A percentile compares a stretch with the other conserved stretches of the same genome.
Conservation (phyloP, 2,113 vertebrate species). For the Pollimyrus isidori region DNA sequence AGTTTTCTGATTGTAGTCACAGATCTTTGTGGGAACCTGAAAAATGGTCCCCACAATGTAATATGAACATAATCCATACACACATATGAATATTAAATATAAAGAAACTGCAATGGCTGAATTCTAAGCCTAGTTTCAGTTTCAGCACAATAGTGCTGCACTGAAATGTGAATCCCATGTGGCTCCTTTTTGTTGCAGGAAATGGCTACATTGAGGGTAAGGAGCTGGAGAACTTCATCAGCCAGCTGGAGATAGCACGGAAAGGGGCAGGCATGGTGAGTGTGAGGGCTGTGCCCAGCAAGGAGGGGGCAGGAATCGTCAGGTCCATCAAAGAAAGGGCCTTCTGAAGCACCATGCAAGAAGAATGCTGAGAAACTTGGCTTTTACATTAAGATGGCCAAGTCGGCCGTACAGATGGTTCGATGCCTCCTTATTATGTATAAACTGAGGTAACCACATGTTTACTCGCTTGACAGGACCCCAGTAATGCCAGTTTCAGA, state of each 20-base stretch:
- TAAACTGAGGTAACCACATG: neutral
- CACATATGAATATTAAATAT: neutral
- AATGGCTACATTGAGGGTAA: conserved; percentile 98
- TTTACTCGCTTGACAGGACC: conserved; percentile 56
- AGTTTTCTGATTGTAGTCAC: too few relatives aligned
- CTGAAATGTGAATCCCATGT: neutral
- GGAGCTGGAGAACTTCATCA: conserved; percentile 95
- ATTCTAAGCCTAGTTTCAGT: neutral
- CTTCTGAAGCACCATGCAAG: neutral
- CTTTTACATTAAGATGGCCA: neutral
- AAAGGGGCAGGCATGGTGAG: conserved; percentile 24
- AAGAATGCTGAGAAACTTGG: neutral
- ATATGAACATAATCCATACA: too few relatives aligned
- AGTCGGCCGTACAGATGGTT: neutral
- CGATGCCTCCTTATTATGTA: neutral
- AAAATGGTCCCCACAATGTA: too few relatives aligned
- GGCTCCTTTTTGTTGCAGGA: conserved; percentile 53
- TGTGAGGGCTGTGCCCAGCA: too few relatives aligned
- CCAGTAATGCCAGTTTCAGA: conserved; percentile 69
- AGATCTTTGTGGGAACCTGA: too few relatives aligned
- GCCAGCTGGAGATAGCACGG: conserved; percentile 80
- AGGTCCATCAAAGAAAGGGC: neutral
- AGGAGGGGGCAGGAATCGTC: neutral
- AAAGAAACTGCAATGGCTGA: neutral
- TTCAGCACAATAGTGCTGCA: neutral